Percentiles rank a stretch among this genome's conserved stretches.
Evolutionary conservation across 2,888 invertebrate species (phyloP).

Genomic region (Yponomeuta malinellus): DNA sequence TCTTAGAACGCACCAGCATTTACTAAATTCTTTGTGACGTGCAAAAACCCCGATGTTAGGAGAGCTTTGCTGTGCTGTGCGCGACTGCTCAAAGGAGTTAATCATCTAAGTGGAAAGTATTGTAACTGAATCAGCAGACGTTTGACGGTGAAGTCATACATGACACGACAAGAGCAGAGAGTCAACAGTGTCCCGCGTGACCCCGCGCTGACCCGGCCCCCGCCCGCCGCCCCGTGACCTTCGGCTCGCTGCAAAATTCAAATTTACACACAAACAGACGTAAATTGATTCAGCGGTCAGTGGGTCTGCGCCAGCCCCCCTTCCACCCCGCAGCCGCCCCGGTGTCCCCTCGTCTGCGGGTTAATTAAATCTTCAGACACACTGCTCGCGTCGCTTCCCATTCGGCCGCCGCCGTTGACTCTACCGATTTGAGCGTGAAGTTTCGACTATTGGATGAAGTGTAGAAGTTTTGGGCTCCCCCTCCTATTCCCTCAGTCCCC

Average conservation of each 20-base stretch:
- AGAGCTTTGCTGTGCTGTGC: too few species aligned
- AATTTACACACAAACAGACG: neutral
- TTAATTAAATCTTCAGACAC: neutral
- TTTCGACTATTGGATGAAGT: neutral
- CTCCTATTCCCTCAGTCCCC: too few species aligned
- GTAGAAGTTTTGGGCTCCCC: too few species aligned
- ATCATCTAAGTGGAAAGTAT: too few species aligned
- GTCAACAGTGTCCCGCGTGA: neutral
- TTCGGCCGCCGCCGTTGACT: neutral
- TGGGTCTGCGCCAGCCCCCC: neutral
- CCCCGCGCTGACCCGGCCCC: neutral
- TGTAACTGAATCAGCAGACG: too few species aligned
- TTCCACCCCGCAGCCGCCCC: neutral
- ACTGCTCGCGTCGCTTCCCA: neutral
- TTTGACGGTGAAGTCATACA: too few species aligned
- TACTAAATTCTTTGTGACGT: too few species aligned
- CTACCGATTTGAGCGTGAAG: neutral
- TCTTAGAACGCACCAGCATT: too few species aligned
- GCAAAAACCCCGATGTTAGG: too few species aligned
- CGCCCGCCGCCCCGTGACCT: neutral
- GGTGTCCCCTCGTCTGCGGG: neutral
- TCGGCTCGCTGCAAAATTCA: conserved; percentile 2
- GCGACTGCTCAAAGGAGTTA: too few species aligned
- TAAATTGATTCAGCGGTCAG: neutral
- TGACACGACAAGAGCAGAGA: too few species aligned